Evolutionary conservation across 2,888 invertebrate genomes (phyloP), one percentile per base, ranked within the genome.

Genomic region (Agrotis clavis): DNA sequence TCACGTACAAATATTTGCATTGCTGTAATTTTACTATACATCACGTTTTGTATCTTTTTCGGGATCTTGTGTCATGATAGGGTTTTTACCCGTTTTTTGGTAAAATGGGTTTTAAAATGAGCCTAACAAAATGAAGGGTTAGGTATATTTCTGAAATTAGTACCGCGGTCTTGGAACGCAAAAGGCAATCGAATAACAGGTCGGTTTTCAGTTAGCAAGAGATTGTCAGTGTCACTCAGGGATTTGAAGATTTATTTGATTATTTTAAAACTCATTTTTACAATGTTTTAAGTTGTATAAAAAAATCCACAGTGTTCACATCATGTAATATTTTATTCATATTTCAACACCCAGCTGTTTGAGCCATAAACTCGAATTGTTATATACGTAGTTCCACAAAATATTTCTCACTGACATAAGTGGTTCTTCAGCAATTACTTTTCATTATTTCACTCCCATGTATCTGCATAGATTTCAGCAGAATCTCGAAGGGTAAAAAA

Each of bases 21-120:
- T 41, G 21, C 51, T 51, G 73, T 75, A 79, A 79, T 78, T 74
- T 51, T 56, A 25, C 78, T 65, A 74, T 81, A 70, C 56, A 73
- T 81, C 81, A 77, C 56, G 7, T 57, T 1, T 25, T 53, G 16
- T 77, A 81, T 73, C 73, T 56, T 21, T 4, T 19, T 25, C 21
- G 16, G 62, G 65, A 81, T 81, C 77, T 71, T 63, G 59, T 62
- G 57, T 45, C 57, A 64, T 53, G 41, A 61, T 50, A 14, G 30
- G 19, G 30, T 79, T 66, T 67, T 59, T 61, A 71, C 35, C 63
- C 11, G 19, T 25, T 51, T 64, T 35, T 61, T 47, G 63, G 74
- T 83, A 76, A 47, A 77, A 51, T 35, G 4, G 51, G 11, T 48
- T 14, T 47, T 51, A 19, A 21, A 35, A 64, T n/a, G n/a, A 3